These are phyloP conservation scores for Brenthis hecate DNA, from an alignment of 2,888 invertebrate genomes.

Conservation along the genomic window DNA sequence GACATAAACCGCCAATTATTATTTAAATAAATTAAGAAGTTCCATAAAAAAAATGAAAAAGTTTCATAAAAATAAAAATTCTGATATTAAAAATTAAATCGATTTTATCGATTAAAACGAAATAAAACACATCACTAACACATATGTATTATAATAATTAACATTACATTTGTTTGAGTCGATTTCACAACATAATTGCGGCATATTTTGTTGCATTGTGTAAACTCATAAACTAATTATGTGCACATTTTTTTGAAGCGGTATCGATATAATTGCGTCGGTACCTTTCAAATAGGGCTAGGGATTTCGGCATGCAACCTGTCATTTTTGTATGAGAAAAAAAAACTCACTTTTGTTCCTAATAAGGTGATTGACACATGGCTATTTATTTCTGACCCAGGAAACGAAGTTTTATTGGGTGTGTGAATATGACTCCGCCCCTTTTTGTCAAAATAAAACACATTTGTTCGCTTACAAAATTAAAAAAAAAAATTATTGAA, in stretches of 20 bases:
- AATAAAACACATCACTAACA: slow-evolving; percentile 46
- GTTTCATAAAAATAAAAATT: no score
- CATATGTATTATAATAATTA: slow-evolving; percentile 57
- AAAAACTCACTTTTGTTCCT: slow-evolving; percentile 57
- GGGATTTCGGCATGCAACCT: slow-evolving; percentile 44
- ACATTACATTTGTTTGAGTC: slow-evolving; percentile 70
- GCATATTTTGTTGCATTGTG: slow-evolving; percentile 68
- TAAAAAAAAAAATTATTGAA: no score
- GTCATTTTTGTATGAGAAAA: slow-evolving; percentile 54
- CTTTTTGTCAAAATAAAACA: no score
- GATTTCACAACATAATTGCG: slow-evolving; percentile 71
- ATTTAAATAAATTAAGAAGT: no score
- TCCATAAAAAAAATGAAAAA: no score
- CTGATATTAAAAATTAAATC: background rate
- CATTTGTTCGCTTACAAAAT: no score
- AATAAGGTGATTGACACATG: slow-evolving; percentile 78
- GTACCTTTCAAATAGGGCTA: slow-evolving; percentile 55
- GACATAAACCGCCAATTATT: no score
- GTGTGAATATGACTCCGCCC: no score
- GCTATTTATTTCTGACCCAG: slow-evolving; percentile 58
- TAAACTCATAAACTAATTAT: slow-evolving; percentile 78
- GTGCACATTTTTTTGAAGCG: slow-evolving; percentile 54
- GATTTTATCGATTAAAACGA: slow-evolving; percentile 21
- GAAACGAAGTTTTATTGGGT: slow-evolving; percentile 45
- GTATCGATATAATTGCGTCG: slow-evolving; percentile 61